Evolutionary conservation across 2,888 invertebrate genomes (phyloP), one percentile per base, ranked within the genome.

Genomic region (Pterobdella sp.): DNA sequence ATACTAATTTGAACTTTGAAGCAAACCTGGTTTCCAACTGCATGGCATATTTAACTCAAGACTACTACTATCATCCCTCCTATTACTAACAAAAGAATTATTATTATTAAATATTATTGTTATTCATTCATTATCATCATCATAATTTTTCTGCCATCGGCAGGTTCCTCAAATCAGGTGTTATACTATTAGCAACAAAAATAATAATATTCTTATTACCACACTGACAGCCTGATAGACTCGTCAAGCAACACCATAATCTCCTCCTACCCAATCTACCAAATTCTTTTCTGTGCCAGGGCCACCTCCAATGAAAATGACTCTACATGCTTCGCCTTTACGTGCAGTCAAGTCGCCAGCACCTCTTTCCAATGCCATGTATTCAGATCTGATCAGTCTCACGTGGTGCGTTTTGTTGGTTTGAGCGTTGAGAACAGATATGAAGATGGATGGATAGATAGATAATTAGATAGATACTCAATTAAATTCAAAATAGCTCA

Each of bases 311-410:
- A 90, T 67, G 90, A 91, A 31, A 86, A 88, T 0, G 94, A 95
- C 79, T 89, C 90, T 0, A 89, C 92, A n/a, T 97, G 97, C 85
- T 97, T 97, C 86, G 96, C 96, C 10, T 96, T 97, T 85, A 96
- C 96, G 0, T 95, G 94, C 89, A 91, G 94, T 68, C 93, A 94
- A 82, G 94, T 94, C 0, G 84, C 89, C 90, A 0, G 90, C 7
- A 42, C 92, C 67, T 90, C 95, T 76, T 95, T 94, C 84, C 92
- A 95, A 84, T 97, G 97, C 86, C 96, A 97, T 86, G 93, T 94
- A 68, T 98, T 97, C 86, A 88, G 94, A 74, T 96, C 95, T 85
- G 92, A 93, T 83, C 91, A 93, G 81, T 90, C 91, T 36, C 94
- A 95, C 83, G 94, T 94, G 52, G 94, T 95, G 81, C 88, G 87